Percentiles rank a stretch among this genome's conserved stretches.
These are phyloP conservation scores for Adelphocoris suturalis DNA, from an alignment of 2,888 invertebrate genomes.

Conservation along the genomic window DNA sequence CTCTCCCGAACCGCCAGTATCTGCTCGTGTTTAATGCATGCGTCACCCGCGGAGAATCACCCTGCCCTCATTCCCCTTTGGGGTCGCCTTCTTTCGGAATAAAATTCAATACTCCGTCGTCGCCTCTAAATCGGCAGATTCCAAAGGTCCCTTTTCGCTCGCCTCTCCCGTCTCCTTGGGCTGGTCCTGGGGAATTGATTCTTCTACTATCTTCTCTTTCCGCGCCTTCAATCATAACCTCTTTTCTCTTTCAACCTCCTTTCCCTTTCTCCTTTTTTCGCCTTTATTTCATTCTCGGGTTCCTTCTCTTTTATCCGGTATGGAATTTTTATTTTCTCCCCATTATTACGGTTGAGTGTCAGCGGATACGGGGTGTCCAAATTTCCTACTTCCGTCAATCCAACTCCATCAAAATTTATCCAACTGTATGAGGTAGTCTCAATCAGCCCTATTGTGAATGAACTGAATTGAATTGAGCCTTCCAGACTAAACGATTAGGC, in stretches of 20 bases:
- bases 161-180: neutral
- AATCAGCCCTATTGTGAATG: too few species aligned
- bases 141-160: conserved; percentile 28
- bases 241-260: conserved; percentile 4
- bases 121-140: conserved; percentile 54
- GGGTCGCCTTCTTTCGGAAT: conserved; percentile 15
- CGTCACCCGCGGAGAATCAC: conserved; percentile 40
- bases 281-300: conserved; percentile 31
- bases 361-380: neutral
- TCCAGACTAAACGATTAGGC: too few species aligned
- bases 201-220: conserved; percentile 23
- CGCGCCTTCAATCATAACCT: conserved; percentile 24
- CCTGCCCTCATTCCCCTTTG: conserved; percentile 20
- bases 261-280: neutral
- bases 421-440: too few species aligned
- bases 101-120: conserved; percentile 60
- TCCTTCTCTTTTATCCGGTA: neutral
- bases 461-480: too few species aligned
- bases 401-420: too few species aligned
- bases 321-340: neutral
- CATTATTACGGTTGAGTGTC: conserved; percentile 1
- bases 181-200: conserved; percentile 44
- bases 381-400: neutral
- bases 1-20: neutral
- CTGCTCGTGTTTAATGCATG: conserved; percentile 52